phyloP scores from a whole-genome alignment of 2,888 invertebrate species.

The Leucophenga montana region DNA sequence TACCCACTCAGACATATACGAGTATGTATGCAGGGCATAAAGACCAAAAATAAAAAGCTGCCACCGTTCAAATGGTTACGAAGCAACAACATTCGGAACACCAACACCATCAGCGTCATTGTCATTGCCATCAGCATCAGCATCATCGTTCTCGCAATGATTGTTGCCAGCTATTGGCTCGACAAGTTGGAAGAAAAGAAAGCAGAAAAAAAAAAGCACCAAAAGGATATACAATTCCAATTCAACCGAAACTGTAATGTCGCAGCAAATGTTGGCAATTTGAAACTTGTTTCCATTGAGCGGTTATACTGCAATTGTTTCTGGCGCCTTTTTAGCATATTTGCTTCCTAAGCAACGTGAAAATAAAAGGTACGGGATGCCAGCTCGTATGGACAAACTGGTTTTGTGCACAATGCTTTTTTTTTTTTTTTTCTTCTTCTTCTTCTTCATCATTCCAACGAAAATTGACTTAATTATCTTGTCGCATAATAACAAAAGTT shows the following conservation, averaged over 20 bases:
- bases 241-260: background rate
- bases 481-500: constrained; percentile 65
- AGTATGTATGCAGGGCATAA: background rate
- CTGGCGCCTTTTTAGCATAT: constrained; percentile 15
- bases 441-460: constrained; percentile 29
- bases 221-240: constrained; percentile 1
- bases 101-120: background rate
- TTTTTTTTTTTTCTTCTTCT: constrained; percentile 25
- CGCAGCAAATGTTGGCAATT: constrained; percentile 22
- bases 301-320: constrained; percentile 23
- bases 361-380: constrained; percentile 11
- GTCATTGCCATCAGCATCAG: background rate
- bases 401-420: constrained; percentile 9
- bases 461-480: constrained; percentile 61
- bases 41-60: background rate
- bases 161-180: constrained; percentile 15
- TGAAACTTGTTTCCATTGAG: constrained; percentile 31
- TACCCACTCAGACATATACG: too few species aligned
- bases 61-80: background rate
- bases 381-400: constrained; percentile 35
- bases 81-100: background rate
- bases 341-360: background rate
- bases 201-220: constrained; percentile 6
- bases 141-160: background rate
- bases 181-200: background rate